Evolutionary conservation across 2,888 invertebrate species (phyloP).

Genomic region (Phytoseiulus persimilis): DNA sequence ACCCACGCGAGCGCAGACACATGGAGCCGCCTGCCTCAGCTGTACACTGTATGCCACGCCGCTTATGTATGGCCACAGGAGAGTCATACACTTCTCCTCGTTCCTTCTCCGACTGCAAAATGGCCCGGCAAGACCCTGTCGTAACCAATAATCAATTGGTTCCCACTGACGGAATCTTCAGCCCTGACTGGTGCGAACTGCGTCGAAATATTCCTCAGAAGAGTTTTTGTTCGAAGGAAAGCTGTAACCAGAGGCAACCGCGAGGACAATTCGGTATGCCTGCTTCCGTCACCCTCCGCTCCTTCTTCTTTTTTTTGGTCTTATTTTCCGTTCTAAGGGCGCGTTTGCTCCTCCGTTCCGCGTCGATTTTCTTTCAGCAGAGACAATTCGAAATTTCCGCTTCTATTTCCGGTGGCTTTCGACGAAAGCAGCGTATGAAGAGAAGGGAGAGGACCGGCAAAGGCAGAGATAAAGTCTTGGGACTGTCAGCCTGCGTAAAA

Average conservation of each 20-base stretch:
- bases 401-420: background rate
- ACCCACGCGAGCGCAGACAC: background rate
- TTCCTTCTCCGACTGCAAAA: background rate
- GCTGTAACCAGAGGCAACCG: background rate
- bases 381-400: background rate
- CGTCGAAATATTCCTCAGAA: background rate
- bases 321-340: background rate
- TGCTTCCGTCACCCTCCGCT: background rate
- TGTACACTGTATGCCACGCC: background rate
- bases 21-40: background rate
- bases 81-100: background rate
- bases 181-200: background rate
- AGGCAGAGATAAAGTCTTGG: background rate
- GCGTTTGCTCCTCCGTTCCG: background rate
- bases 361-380: background rate
- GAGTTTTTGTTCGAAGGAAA: background rate
- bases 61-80: background rate
- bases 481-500: background rate
- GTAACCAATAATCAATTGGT: background rate
- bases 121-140: background rate
- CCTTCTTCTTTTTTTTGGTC: background rate
- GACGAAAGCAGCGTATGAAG: background rate
- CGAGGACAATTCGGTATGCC: background rate
- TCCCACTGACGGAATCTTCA: background rate
- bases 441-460: background rate